Percentiles rank a stretch among this genome's conserved stretches.
These are phyloP conservation scores for Drepana arcuata DNA, from an alignment of 1,140 invertebrate genomes.

Conservation along the genomic window DNA sequence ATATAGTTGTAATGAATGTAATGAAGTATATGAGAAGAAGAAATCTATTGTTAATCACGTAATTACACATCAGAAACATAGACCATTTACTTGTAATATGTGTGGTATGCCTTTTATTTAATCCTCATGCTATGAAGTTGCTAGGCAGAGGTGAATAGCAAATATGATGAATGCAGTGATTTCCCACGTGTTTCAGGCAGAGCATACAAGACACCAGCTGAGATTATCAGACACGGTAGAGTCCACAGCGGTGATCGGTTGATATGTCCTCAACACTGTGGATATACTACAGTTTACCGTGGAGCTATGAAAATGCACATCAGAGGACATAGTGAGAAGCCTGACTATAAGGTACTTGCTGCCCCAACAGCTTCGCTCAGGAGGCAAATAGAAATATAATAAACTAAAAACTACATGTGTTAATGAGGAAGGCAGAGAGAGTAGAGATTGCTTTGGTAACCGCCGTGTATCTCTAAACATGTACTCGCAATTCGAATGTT, in stretches of 20 bases:
- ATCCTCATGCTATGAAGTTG: constrained; percentile 3
- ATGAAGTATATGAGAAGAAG: constrained; percentile 22
- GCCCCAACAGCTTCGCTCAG: too few relatives aligned
- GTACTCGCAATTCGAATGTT: too few relatives aligned
- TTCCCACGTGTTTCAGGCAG: constrained; percentile 28
- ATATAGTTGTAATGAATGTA: constrained; percentile 34
- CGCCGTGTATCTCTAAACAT: too few relatives aligned
- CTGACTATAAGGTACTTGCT: constrained; percentile 47
- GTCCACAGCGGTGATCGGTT: constrained; percentile 28
- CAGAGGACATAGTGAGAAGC: too few relatives aligned
- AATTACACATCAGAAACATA: constrained; percentile 20
- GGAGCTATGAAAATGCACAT: constrained; percentile 40
- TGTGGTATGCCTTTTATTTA: constrained; percentile 31
- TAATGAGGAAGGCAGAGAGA: too few relatives aligned
- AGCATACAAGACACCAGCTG: constrained; percentile 35
- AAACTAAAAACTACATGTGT: too few relatives aligned
- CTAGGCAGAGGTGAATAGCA: too few relatives aligned
- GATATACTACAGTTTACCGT: constrained; percentile 33
- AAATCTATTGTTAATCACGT: constrained; percentile 25
- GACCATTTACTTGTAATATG: constrained; percentile 41
- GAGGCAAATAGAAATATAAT: too few relatives aligned
- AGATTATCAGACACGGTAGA: constrained; percentile 37
- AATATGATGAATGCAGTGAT: too few relatives aligned
- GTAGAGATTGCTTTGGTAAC: too few relatives aligned
- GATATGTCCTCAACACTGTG: constrained; percentile 35